Conservation (phyloP, 2,888 invertebrate species). For the Apotomis turbidana region DNA sequence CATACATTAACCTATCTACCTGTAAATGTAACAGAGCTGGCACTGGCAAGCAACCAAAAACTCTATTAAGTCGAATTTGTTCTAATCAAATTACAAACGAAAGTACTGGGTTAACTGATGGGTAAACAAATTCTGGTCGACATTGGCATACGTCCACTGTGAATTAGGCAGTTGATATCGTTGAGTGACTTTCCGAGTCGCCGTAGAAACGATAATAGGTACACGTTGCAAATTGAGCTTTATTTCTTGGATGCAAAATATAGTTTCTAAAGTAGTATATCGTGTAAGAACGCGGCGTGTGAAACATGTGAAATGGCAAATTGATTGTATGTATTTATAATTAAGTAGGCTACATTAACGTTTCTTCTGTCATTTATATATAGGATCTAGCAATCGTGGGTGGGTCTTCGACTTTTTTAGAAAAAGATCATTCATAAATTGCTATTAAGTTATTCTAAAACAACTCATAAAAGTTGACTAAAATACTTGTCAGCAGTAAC, state of each 20-base stretch:
- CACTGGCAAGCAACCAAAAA: conserved; percentile 31
- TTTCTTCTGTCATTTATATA: background rate
- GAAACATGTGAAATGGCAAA: background rate
- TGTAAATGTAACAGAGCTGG: conserved; percentile 1
- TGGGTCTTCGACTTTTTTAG: background rate
- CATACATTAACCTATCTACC: background rate
- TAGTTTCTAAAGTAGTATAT: background rate
- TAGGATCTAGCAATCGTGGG: background rate
- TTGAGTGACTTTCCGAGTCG: background rate
- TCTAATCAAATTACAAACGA: conserved; percentile 24
- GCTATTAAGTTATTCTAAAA: background rate
- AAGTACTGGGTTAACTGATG: conserved; percentile 12
- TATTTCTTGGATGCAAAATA: background rate
- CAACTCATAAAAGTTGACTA: no score
- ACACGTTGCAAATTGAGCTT: background rate
- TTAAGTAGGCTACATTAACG: background rate
- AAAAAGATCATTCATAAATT: background rate
- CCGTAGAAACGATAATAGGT: background rate
- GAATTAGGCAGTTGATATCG: conserved; percentile 14
- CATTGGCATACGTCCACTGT: conserved; percentile 27
- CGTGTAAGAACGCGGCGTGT: background rate
- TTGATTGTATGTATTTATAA: background rate
- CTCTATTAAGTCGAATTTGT: conserved; percentile 5
- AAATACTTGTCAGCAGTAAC: no score
- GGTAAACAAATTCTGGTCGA: background rate